Evolutionary conservation across 2,888 invertebrate genomes (phyloP), one percentile per base, ranked within the genome.

Genomic region (Acleris holmiana): DNA sequence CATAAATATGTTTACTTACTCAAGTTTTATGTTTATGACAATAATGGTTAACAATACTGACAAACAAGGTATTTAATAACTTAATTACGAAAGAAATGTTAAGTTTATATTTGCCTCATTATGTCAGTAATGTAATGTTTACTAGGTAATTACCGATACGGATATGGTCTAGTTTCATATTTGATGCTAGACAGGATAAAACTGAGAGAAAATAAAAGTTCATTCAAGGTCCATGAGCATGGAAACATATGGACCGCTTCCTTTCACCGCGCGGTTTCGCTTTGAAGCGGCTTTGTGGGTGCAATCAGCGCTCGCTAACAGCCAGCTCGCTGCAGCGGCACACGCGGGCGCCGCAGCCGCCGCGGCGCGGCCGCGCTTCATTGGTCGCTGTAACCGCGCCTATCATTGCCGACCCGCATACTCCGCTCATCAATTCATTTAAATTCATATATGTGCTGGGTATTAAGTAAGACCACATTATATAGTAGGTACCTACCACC

Each of bases 231-330:
- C 71, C 73, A 69, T 75, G 75, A 74, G 76, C 76, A 75, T 76
- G 80, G 82, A 81, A 83, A 80, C 77, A 80, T 82, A 80, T 77
- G 78, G 77, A 77, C 79, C 73, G 77, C 78, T 81, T 81, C 82
- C 84, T 84, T 85, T 85, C 84, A 85, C 78, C 73, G 76, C 10
- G 35, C 35, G 35, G 35, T 77, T 76, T 82, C 64, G 66, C 69
- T 80, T 75, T 77, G 79, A 76, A 62, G 62, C 46, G 54, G 68
- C 73, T 73, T 71, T 75, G 72, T 74, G 76, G 77, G 73, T 76
- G 78, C 77, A 81, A 80, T 81, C 77, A 80, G 79, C 83, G 80
- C 79, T 79, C 71, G 72, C 71, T 73, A 68, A 71, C 72, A 73
- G 69, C 71, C 67, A 73, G 53, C 62, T 35, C 61, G 50, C 47